Conservation (phyloP, 2,888 invertebrate genomes). For the Melipona beecheii region DNA sequence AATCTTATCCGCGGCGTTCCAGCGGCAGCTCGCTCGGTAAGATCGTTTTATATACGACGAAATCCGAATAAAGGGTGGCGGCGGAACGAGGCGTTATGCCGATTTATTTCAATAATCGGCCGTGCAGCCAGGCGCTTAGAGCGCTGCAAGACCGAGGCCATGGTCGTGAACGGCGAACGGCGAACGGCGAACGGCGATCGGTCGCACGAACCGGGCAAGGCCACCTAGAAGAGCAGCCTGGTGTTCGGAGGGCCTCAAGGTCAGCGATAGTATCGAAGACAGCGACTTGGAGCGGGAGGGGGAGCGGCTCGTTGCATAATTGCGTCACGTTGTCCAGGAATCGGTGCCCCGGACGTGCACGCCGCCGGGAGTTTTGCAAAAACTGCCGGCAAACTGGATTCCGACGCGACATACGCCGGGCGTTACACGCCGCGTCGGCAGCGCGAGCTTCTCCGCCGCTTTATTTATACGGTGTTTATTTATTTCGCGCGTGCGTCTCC, state of each 20-base stretch:
- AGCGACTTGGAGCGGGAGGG: neutral
- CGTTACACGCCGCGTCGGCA: constrained; percentile 13
- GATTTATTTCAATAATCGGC: constrained; percentile 48
- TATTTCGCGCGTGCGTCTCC: constrained; percentile 23
- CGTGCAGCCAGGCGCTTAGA: constrained; percentile 24
- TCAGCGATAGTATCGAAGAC: constrained; percentile 66
- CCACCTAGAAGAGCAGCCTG: constrained; percentile 41
- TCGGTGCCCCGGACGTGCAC: constrained; percentile 62
- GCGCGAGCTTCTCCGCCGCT: constrained; percentile 6
- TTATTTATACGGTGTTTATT: constrained; percentile 48
- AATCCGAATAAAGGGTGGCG: constrained; percentile 30
- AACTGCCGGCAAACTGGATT: constrained; percentile 72
- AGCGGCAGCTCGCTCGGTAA: neutral
- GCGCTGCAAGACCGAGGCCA: constrained; percentile 18
- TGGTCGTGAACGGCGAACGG: constrained; percentile 40
- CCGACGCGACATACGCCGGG: constrained; percentile 34
- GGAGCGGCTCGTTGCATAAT: constrained; percentile 71
- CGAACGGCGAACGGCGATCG: constrained; percentile 14
- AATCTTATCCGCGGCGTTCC: neutral
- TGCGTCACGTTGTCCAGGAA: constrained; percentile 73
- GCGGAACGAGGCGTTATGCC: constrained; percentile 34
- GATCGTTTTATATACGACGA: constrained; percentile 45
- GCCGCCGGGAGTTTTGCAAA: constrained; percentile 55
- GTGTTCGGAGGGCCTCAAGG: constrained; percentile 68
- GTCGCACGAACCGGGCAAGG: constrained; percentile 56